A percentile compares a stretch with the other conserved stretches of the same genome.
These are phyloP conservation scores for Lampris incognitus DNA, from an alignment of 2,113 vertebrate genomes.

Conservation along the genomic window DNA sequence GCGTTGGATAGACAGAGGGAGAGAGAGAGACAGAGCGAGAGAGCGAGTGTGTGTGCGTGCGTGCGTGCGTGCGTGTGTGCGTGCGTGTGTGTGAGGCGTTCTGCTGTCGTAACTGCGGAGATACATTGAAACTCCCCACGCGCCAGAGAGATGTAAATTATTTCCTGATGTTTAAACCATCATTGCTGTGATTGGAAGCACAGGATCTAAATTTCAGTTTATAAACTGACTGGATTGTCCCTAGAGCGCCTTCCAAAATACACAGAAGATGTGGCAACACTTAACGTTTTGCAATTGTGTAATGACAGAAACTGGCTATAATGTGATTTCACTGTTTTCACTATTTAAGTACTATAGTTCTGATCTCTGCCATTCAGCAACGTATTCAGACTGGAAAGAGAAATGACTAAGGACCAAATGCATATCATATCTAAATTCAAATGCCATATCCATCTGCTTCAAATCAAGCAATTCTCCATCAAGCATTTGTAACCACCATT, in stretches of 20 bases:
- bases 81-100: conserved; percentile 3
- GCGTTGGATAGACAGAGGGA: not conserved
- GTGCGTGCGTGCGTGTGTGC: not conserved
- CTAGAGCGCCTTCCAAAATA: conserved; percentile 48
- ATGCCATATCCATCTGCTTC: conserved; percentile 46
- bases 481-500: conserved; percentile 17
- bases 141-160: conserved; percentile 60
- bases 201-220: conserved; percentile 49
- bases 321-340: conserved; percentile 49
- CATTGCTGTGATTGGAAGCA: conserved; percentile 52
- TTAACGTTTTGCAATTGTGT: conserved; percentile 36
- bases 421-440: conserved; percentile 22
- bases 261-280: conserved; percentile 18
- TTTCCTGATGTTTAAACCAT: conserved; percentile 74
- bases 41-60: not conserved
- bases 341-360: conserved; percentile 21
- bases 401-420: conserved; percentile 8
- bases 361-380: not conserved
- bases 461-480: conserved; percentile 39
- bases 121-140: conserved; percentile 55
- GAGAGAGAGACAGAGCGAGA: no score
- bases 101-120: conserved; percentile 57
- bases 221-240: conserved; percentile 45
- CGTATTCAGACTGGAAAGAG: not conserved
- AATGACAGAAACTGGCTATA: conserved; percentile 27